These are phyloP conservation scores for Noctua fimbriata DNA, from an alignment of 2,888 invertebrate genomes.

Conservation along the genomic window DNA sequence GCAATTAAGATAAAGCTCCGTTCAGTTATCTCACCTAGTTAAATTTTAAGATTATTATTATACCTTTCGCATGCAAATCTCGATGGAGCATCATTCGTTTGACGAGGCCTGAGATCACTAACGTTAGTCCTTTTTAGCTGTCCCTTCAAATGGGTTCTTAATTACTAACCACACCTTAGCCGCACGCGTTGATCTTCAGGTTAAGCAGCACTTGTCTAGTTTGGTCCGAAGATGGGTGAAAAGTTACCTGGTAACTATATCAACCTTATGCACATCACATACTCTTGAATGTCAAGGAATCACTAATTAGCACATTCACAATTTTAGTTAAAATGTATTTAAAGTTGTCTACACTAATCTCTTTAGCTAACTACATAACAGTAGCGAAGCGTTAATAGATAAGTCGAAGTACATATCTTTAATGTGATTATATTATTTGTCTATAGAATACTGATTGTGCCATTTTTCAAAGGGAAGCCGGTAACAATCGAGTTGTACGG, in stretches of 20 bases:
- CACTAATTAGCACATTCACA: background rate
- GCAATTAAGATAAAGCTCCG: slow-evolving; percentile 64
- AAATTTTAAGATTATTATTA: slow-evolving; percentile 74
- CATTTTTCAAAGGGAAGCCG: too few relatives aligned
- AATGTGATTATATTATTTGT: too few relatives aligned
- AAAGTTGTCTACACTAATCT: background rate
- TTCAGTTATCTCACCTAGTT: slow-evolving; percentile 66
- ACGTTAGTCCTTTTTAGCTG: background rate
- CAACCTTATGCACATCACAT: background rate
- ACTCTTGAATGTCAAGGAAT: background rate
- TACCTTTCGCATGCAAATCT: slow-evolving; percentile 78
- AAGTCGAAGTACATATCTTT: too few relatives aligned
- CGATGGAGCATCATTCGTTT: slow-evolving; percentile 72
- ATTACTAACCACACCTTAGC: slow-evolving; percentile 9
- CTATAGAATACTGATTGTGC: too few relatives aligned
- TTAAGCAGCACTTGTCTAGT: background rate
- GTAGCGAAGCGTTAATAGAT: too few relatives aligned
- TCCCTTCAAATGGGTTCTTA: slow-evolving; percentile 35
- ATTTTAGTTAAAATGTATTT: background rate
- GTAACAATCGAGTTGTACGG: too few relatives aligned
- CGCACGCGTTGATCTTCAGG: background rate
- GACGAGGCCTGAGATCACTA: slow-evolving; percentile 47
- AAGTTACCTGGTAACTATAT: background rate
- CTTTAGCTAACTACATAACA: background rate
- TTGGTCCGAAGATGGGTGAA: background rate